phyloP scores from a whole-genome alignment of 1,140 invertebrate genomes.

The Melipona quadrifasciata region DNA sequence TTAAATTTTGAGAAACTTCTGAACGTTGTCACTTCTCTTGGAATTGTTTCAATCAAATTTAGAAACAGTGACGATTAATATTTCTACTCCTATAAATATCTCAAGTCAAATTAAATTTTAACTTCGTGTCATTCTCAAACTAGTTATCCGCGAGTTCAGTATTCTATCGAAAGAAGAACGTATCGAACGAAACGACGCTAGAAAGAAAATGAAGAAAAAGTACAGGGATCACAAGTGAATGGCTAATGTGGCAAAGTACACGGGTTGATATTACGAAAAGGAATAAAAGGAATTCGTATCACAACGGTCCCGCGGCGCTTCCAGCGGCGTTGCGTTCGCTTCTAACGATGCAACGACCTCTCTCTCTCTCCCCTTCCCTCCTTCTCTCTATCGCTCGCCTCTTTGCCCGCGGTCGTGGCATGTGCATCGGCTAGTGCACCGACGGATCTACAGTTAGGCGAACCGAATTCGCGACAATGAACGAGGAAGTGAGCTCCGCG shows the following conservation, averaged over 20 bases:
- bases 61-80: no score
- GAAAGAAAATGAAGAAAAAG: background rate
- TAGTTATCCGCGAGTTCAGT: background rate
- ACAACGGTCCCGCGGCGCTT: constrained; percentile 33
- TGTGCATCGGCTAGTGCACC: constrained; percentile 67
- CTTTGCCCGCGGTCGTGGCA: constrained; percentile 49
- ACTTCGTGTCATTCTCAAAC: no score
- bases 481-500: constrained; percentile 72
- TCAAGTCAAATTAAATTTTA: no score
- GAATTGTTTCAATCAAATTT: no score
- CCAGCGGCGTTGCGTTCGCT: constrained; percentile 54
- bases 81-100: no score
- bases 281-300: constrained; percentile 31
- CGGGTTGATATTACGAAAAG: background rate
- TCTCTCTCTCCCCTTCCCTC: constrained; percentile 17
- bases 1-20: no score
- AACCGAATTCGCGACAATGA: constrained; percentile 81
- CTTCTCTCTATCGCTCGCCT: background rate
- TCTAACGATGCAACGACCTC: constrained; percentile 66
- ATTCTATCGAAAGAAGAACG: no score
- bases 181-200: background rate
- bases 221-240: background rate
- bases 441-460: constrained; percentile 78
- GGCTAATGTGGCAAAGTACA: background rate
- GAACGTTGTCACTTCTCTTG: no score